Conservation (phyloP, 2,888 invertebrate species). For the Frankliniella fusca region DNA sequence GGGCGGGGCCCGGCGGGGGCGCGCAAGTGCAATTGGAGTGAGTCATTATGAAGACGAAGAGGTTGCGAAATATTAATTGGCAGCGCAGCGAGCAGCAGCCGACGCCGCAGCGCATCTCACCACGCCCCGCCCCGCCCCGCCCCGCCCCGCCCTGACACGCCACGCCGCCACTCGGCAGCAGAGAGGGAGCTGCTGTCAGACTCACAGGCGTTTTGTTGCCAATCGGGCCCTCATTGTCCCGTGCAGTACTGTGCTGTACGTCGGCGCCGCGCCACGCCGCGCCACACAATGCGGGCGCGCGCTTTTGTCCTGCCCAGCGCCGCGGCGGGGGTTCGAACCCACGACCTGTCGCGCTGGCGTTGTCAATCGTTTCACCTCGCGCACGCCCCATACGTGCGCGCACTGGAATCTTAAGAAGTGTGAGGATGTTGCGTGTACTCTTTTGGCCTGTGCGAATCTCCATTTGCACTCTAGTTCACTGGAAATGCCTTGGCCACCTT, state of each 20-base stretch:
- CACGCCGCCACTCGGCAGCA: background rate
- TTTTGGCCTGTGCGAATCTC: too few relatives aligned
- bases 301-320: too few relatives aligned
- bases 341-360: too few relatives aligned
- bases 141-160: background rate
- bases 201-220: background rate
- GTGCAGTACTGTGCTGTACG: too few relatives aligned
- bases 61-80: slow-evolving; percentile 7
- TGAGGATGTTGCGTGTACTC: too few relatives aligned
- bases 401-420: too few relatives aligned
- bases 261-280: background rate
- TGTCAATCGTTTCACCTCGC: too few relatives aligned
- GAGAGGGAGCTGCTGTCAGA: background rate
- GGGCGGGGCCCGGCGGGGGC: background rate
- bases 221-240: background rate
- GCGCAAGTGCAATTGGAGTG: slow-evolving; percentile 1
- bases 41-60: background rate
- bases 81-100: background rate
- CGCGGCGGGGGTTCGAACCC: too few relatives aligned
- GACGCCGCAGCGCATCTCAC: background rate
- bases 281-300: too few relatives aligned
- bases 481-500: too few relatives aligned
- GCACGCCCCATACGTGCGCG: too few relatives aligned
- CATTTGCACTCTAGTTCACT: too few relatives aligned
- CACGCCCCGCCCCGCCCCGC: background rate